Evolutionary conservation across 2,113 vertebrate species (phyloP), one percentile per base, ranked within the genome.

Genomic region (Archocentrus centrarchus): DNA sequence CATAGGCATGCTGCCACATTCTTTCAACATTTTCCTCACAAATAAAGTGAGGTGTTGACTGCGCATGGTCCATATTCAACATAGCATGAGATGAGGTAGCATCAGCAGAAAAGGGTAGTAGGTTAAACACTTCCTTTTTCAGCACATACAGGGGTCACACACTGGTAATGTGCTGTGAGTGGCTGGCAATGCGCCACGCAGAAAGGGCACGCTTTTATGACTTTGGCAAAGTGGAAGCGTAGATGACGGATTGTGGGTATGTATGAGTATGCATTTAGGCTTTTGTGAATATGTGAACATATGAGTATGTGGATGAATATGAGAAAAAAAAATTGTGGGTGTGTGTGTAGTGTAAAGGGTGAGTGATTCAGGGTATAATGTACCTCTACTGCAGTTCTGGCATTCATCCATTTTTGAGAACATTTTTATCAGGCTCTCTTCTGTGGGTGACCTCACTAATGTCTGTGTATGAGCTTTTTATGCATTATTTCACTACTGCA

Each of bases 81-180:
- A 24, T 10, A 55, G 64, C 79, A 82, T 68, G 73, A 73, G 80
- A 50, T 75, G 83, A 30, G 85, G 75, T 66, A 44, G 75, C 81
- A 61, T 77, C 66, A 70, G 87, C 77, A 59, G 81, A 61, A 85
- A 84, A 92, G 87, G 79, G 22, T 81, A 37, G 55, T 35, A 73
- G 93, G 94, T 94, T 95, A 94, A 95, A 93, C 82, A 85, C 70
- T 92, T 89, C 86, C 82, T 75, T 87, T 93, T 89, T 77, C 81
- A 77, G 90, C 88, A 77, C 90, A 64, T 44, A 5, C 35, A 53
- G 85, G 77, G 92, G 93, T 94, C 92, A 79, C 85, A 79, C 79
- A 1, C 82, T 64, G 87, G 86, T 93, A 93, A 95, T 92, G 84
- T 80, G 85, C 88, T 79, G 89, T 70, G 85, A 88, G 90, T 63